Evolutionary conservation across 2,797 vertebrate genomes (phyloP), one percentile per base, ranked within the genome.

Genomic region (Microctenopoma stevenorrisi): DNA sequence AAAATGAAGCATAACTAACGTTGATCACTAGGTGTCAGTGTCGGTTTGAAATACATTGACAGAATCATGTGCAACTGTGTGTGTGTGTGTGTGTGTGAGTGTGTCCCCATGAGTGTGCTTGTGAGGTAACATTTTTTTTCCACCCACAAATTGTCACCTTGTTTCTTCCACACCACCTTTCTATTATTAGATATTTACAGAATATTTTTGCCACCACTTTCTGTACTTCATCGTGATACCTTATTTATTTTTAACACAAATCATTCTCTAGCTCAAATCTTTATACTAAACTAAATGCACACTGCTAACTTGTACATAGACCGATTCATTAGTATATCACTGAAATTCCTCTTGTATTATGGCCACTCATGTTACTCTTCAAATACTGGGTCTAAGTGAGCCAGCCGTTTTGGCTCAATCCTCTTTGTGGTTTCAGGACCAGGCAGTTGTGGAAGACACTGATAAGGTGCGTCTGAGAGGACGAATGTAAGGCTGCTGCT

Each of bases 381-480:
- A 64, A 7, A 11, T 63, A 12, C 18, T 18, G 18, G 18, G 18
- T 18, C 62, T 62, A 71, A 76, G 73, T 79, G 75, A 80, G 84
- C 82, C 43, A 60, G 85, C 35, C 50, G 35, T 70, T 70, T 74
- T 51, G 85, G 79, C 66, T 90, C 73, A 86, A 79, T 76, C 90
- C 78, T 94, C 78, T 89, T 81, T 95, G 78, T 95, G 94, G 90
- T 95, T 97, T 87, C 95, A 97, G 96, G 96, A 89, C 88, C 92
- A 94, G 91, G 92, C 90, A 81, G 83, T 91, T 88, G 65, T 72
- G 88, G 90, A 93, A 83, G 90, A 92, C 87, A 87, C 86, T 91
- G 92, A 94, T 93, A 93, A 96, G 95, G 95, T 95, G 94, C 91
- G 94, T 95, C 94, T 91, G 78, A 81, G 68, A 91, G 88, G 89